Base-by-base conservation (phyloP, 2,888 invertebrate genomes). In the Ernsta delagoae region DNA sequence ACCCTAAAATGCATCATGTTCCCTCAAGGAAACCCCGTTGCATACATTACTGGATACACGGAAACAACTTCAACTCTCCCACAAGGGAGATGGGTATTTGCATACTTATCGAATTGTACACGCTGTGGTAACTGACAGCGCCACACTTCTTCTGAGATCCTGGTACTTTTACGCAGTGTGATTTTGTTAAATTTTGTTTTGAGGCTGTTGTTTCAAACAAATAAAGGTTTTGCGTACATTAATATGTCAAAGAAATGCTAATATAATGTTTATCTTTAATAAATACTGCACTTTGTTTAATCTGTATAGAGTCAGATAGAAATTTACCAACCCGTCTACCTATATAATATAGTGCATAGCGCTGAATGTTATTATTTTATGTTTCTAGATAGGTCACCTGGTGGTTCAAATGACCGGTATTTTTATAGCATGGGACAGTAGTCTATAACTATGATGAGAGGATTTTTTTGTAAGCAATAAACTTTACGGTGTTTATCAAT, bases 41-140 rank as follows among this genome's bases (percentile, higher is more conserved):
- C 66, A 66, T 60, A 62, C 6, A 53, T 60, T 60, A 66, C 34
- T 43, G 43, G 39, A 72, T 65, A 68, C 71, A 74, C 70, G 70
- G 70, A 74, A 71, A 73, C 72, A 71, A 59, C 73, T 56, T 48
- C 48, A 5, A 48, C 12, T 48, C 12, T 12, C 12, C 39, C 71
- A 69, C 60, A 24, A 43, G 71, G 73, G 70, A 72, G 72, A 71
- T 71, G 71, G 45, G 54, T 75, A 77, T 78, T 78, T 78, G 76
- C 78, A 78, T 77, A 78, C 75, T 78, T 78, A 78, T 78, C 75
- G 76, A 75, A 75, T 75, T 71, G 73, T 70, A 70, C 60, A 65
- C 60, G 45, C 60, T 45, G 45, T 54, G 65, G 36, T 31, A 65
- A 12, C 56, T 61, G 64, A 43, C 64, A 60, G 16, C 8, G 24